Conservation (phyloP, 1,140 invertebrate species). For the Drusus annulatus region DNA sequence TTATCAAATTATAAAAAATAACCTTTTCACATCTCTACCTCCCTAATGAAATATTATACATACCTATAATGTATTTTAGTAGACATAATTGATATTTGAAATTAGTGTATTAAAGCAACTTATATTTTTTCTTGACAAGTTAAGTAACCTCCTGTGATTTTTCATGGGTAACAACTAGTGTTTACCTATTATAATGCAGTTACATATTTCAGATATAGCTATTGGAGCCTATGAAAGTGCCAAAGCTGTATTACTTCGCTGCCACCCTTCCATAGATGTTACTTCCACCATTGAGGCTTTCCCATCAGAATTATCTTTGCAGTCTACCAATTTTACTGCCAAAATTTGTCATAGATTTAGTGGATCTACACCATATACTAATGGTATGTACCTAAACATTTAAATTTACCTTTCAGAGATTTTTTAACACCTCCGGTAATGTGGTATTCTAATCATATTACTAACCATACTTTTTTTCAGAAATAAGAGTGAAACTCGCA, state of each 20-base stretch:
- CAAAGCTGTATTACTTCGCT: slow-evolving; percentile 72
- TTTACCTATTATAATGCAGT: background rate
- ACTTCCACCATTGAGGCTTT: slow-evolving; percentile 66
- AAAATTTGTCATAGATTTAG: slow-evolving; percentile 65
- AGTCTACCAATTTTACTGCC: slow-evolving; percentile 69
- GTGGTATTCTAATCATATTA: too few relatives aligned
- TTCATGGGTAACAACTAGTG: too few relatives aligned
- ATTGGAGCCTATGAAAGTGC: slow-evolving; percentile 75
- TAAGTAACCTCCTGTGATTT: too few relatives aligned
- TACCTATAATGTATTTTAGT: too few relatives aligned
- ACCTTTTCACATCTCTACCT: too few relatives aligned
- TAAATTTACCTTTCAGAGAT: too few relatives aligned
- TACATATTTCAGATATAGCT: slow-evolving; percentile 71
- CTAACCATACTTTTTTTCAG: slow-evolving; percentile 32
- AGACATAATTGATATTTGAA: too few relatives aligned
- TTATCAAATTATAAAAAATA: too few relatives aligned
- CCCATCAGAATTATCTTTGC: slow-evolving; percentile 68
- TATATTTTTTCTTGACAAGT: too few relatives aligned
- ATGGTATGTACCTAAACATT: background rate
- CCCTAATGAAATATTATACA: too few relatives aligned
- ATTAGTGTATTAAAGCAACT: too few relatives aligned
- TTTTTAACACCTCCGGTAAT: too few relatives aligned
- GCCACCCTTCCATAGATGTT: slow-evolving; percentile 73
- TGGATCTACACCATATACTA: slow-evolving; percentile 1
- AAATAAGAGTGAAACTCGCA: slow-evolving; percentile 29